Evolutionary conservation across 92 coral and sea anemone genomes (phyloP), one percentile per base, ranked within the genome.

Genomic region (Umimayanthus chanpuru): DNA sequence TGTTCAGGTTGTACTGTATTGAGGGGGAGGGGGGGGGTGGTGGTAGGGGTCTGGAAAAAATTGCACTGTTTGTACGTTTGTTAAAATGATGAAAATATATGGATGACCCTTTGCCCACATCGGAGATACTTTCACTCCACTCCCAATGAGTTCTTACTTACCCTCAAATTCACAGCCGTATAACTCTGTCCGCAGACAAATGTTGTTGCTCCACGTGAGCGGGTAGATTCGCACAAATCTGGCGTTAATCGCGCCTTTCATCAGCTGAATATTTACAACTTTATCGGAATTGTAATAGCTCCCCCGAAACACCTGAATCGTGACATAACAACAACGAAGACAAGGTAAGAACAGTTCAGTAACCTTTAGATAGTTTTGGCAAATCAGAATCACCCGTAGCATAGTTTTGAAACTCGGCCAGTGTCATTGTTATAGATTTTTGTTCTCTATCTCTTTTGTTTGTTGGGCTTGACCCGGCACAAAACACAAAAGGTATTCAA

Each of bases 131-230:
- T 32, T 28, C 41, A 14, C 58, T 53, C 58, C n/a, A n/a, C n/a
- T 15, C 58, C 20, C 73, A 65, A n/a, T 18, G 32, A 20, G 9
- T 70, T 68, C 82, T 23, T 18, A 26, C 89, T 91, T 82, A 95
- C 99, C 98, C 86, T 88, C 92, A 0, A 91, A 91, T 58, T 92
- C 93, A 80, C 99, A 96, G 26, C 99, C 99, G 67, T 93, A 93
- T 12, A 96, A 82, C 88, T 96, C 99, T 41, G 96, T 89, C 49
- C 95, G 91, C 66, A 96, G 81, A 66, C 99, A 96, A 32, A 96
- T 94, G 36, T 89, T 86, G 14, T 50, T 53, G 73, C 58, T 92
- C 98, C 98, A 95, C 6, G 88, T 65, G 38, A 92, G 71, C 11
- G 98, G 99, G 78, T 89, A 93, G 74, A 96, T 91, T 73, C 99